Evolutionary conservation across 2,797 vertebrate genomes (phyloP).

Genomic region (Gila robusta): DNA sequence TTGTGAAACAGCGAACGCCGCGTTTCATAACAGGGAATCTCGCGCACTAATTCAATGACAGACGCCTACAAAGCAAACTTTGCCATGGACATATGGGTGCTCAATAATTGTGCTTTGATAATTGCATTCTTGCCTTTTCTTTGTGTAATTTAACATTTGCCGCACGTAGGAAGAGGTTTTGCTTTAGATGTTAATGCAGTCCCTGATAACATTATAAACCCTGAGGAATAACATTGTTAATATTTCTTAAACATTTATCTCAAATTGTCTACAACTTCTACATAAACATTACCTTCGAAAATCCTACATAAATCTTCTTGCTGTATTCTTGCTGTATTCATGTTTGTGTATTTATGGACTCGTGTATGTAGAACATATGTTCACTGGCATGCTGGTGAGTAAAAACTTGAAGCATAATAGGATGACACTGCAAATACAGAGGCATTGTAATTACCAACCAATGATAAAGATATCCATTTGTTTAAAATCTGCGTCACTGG

Average conservation of each 20-base stretch:
- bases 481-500: neutral
- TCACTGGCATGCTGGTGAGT: neutral
- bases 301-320: neutral
- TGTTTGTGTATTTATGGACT: neutral
- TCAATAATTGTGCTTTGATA: neutral
- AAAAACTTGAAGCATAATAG: neutral
- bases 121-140: neutral
- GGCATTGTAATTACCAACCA: neutral
- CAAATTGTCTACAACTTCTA: neutral
- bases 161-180: neutral
- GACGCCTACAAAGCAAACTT: neutral
- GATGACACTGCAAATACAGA: neutral
- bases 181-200: neutral
- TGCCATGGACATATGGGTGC: neutral
- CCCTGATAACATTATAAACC: neutral
- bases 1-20: slow-evolving; percentile 80
- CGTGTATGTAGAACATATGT: neutral
- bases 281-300: neutral
- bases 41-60: slow-evolving; percentile 2
- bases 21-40: slow-evolving; percentile 81
- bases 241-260: neutral
- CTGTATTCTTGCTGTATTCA: neutral
- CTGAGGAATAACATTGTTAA: neutral
- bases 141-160: neutral
- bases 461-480: neutral